Percentiles rank a stretch among this genome's conserved stretches.
Conservation (phyloP, 2,888 invertebrate species). For the Caenorhabditis sinica region DNA sequence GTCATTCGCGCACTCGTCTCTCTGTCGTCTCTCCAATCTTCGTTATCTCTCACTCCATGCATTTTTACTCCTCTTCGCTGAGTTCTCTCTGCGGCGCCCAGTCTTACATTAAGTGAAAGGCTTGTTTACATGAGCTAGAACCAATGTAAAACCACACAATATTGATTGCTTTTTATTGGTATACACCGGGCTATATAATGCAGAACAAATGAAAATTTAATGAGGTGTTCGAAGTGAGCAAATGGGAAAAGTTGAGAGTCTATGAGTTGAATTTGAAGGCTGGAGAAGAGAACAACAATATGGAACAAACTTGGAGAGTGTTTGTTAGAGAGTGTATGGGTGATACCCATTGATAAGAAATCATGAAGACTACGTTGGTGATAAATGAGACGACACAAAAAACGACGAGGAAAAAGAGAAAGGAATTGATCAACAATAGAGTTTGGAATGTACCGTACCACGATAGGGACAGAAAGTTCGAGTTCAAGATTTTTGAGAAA, state of each 20-base stretch:
- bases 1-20: constrained; percentile 48
- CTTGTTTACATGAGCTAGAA: constrained; percentile 60
- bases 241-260: neutral
- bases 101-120: constrained; percentile 18
- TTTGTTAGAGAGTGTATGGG: neutral
- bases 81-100: constrained; percentile 31
- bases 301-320: neutral
- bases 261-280: too few relatives aligned
- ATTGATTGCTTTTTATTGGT: constrained; percentile 42
- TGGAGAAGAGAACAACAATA: neutral
- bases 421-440: neutral
- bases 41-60: constrained; percentile 13
- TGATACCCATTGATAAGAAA: constrained; percentile 6
- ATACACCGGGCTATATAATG: neutral
- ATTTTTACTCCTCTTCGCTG: constrained; percentile 32
- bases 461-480: too few relatives aligned
- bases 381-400: neutral
- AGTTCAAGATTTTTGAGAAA: too few relatives aligned
- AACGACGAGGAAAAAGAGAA: too few relatives aligned
- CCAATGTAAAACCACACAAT: constrained; percentile 41
- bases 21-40: constrained; percentile 10
- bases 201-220: constrained; percentile 5
- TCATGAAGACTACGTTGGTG: neutral
- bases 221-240: neutral
- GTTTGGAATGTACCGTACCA: neutral